Evolutionary conservation across 2,888 invertebrate species (phyloP).

Genomic region (Sialis lutaria): DNA sequence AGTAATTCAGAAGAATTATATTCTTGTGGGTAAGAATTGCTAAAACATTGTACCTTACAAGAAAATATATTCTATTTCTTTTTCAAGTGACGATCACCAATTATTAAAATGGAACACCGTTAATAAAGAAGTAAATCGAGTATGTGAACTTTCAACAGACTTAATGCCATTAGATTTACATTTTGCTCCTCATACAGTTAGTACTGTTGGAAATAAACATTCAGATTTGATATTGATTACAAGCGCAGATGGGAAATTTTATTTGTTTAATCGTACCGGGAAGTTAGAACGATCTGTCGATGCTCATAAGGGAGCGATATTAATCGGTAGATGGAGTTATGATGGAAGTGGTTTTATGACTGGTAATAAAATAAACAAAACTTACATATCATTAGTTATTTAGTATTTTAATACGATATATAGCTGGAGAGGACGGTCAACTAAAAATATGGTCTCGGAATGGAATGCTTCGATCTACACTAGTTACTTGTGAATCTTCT

Average conservation of each 20-base stretch:
- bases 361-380: slow-evolving; percentile 28
- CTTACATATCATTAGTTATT: not conserved
- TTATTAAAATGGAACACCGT: slow-evolving; percentile 78
- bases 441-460: slow-evolving; percentile 95
- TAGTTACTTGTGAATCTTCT: slow-evolving; percentile 62
- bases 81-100: slow-evolving; percentile 78
- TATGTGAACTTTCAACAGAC: slow-evolving; percentile 66
- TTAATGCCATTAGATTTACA: slow-evolving; percentile 83
- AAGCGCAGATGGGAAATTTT: slow-evolving; percentile 79
- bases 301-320: slow-evolving; percentile 82
- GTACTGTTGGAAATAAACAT: slow-evolving; percentile 24
- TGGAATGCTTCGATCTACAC: slow-evolving; percentile 80
- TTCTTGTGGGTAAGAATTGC: slow-evolving; percentile 56
- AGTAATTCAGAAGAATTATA: slow-evolving; percentile 85
- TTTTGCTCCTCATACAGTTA: slow-evolving; percentile 57
- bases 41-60: slow-evolving; percentile 4
- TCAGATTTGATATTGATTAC: slow-evolving; percentile 72
- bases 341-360: slow-evolving; percentile 91
- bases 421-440: slow-evolving; percentile 91
- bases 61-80: slow-evolving; percentile 13
- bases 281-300: slow-evolving; percentile 84
- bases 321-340: slow-evolving; percentile 82
- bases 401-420: not conserved
- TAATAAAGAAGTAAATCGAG: slow-evolving; percentile 54
- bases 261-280: slow-evolving; percentile 76